Evolutionary conservation across 2,888 invertebrate species (phyloP), one percentile per base, ranked within the genome.

Genomic region (Coenonympha glycerion): DNA sequence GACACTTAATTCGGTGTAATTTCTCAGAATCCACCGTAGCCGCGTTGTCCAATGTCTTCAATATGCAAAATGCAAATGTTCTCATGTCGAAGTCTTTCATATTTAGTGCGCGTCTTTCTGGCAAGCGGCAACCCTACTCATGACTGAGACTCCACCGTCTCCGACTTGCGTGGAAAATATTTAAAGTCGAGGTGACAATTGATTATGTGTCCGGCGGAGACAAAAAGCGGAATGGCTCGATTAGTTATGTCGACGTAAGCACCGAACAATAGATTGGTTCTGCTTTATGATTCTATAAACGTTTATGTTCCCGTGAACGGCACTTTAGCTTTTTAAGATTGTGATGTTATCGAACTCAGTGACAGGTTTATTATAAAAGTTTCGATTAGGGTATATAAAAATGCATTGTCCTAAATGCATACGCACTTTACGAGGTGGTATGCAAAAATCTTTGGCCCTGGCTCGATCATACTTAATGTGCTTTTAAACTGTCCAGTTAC

Each of bases 261-360:
- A 66, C 70, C 74, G 79, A 77, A 87, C 86, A 86, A 87, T 86
- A 79, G 80, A 81, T 84, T 73, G 81, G 73, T 69, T 73, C 75
- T 82, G 76, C 71, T 87, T 86, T 87, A 86, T 83, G 85, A 83
- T 79, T 85, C 82, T 76, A 86, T 84, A 86, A 87, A 84, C 81
- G 79, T 86, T 86, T 82, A 87, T 85, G 79, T 75, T 68, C 75
- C 75, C 75, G 79, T 83, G 83, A 85, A 83, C 76, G 82, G 74
- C 71, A 71, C 81, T 81, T 84, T 81, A 78, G 79, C 79, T 82
- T 81, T 83, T 74, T 61, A 63, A 78, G 75, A 78, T 82, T 78
- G 76, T 75, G 83, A 84, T 84, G 73, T 75, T 84, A 84, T 83
- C 84, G 67, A 30, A 36, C 15, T 63, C 55, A 55, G 59, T 54